Base-by-base conservation (phyloP, 2,888 invertebrate genomes). In the Hermodice carunculata region DNA sequence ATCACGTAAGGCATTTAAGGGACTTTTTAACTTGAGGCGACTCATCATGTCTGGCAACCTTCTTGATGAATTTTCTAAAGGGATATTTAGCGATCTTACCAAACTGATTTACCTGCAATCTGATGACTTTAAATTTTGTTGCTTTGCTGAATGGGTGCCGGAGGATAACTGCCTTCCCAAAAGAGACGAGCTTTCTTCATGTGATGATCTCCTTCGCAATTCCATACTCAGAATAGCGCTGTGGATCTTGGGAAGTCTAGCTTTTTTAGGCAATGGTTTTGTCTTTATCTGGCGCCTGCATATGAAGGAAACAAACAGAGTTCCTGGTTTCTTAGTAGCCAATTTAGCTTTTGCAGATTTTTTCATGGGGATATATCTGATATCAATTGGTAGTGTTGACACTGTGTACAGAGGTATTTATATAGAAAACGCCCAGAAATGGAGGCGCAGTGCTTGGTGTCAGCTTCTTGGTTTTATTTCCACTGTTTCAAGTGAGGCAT, bases 401-500 rank as follows among this genome's bases (percentile, higher is more conserved):
- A 34, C 60, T 0, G 11, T 22, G 5, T 78, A 76, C 61, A 62
- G 69, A 2, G 74, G 71, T 8, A 51, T 49, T 14, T 78, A 77
- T 56, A 63, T 75, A 6, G 70, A 71, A 73, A 66, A 74, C 44
- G 76, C 77, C 40, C 46, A 51, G 6, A 1, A 64, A 1, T 79
- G 79, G 79, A 63, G 73, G 24, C 51, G 61, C 24, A 72, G 77
- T n/a, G 8, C 24, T 1, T 57, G 53, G n/a, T 79, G 79, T 48
- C 62, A 69, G 32, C 8, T 76, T 31, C 70, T 77, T 3, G 78
- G 79, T n/a, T 60, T 67, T 19, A 34, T 77, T 19, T 61, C 75
- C 1, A 71, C 74, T 0, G 5, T 75, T 24, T 90, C 90, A 62
- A 90, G 89, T 65, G 90, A 90, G 80, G 89, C 90, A 3, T 91